Base-by-base conservation (phyloP, 2,797 vertebrate species). In the Melanotaenia nigrans region DNA sequence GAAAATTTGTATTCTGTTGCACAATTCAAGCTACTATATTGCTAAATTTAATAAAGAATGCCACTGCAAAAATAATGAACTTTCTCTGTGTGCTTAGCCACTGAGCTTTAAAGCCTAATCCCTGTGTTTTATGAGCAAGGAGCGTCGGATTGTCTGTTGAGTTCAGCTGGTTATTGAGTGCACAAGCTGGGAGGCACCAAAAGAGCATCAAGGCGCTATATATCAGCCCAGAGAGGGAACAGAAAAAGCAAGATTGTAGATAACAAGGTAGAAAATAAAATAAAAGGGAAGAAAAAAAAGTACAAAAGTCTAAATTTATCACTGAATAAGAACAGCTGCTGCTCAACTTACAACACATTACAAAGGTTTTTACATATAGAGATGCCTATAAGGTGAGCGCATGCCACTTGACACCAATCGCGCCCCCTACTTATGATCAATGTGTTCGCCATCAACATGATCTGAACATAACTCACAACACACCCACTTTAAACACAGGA, bases 81-180 rank as follows among this genome's bases (percentile, higher is more conserved):
- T 84, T 84, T 80, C 75, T 75, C 66, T 53, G 60, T 65, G 72
- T 55, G 76, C 69, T 67, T 45, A 72, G 69, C 75, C 81, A 64
- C 73, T 20, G 32, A 83, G 79, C 80, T 84, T 78, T 85, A 76
- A 81, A 82, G 71, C 82, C 70, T 87, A 88, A 90, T 89, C 85
- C 80, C 54, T 66, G 82, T 87, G 78, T 88, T 92, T 92, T 87
- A 85, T 86, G 78, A 85, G 85, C 63, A 12, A 63, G 71, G 78
- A 65, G 81, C 78, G 78, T 83, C 77, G 14, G 73, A 87, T 82
- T 90, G 86, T 90, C 87, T 89, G 71, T 80, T 36, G 75, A 71
- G 73, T 84, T 86, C 85, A 78, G 78, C 70, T 77, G 70, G 81
- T 88, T 86, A 81, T 77, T 84, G 85, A 81, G 71, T 51, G 68